Conservation (phyloP, 2,888 invertebrate genomes). For the Ectobius pallidus region DNA sequence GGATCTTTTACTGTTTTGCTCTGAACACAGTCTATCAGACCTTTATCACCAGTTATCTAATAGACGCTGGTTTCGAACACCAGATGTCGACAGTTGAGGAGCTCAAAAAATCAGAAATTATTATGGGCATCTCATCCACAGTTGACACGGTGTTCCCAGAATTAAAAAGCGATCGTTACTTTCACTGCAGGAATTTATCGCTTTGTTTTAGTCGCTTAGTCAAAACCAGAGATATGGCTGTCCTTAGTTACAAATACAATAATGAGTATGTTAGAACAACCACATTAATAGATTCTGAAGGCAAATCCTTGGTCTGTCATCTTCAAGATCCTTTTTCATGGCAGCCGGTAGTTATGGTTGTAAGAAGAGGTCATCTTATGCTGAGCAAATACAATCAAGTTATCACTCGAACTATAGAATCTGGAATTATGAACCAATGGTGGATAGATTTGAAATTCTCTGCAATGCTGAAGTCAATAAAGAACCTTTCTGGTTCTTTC, state of each 20-base stretch:
- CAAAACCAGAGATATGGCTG: background rate
- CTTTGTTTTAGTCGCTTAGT: background rate
- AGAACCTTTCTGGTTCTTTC: background rate
- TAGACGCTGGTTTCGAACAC: background rate
- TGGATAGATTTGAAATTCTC: background rate
- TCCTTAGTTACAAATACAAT: background rate
- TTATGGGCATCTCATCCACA: background rate
- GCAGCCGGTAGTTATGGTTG: background rate
- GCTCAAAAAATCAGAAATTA: background rate
- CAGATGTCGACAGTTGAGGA: background rate
- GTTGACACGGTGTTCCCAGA: background rate
- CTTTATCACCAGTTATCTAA: background rate
- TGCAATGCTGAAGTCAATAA: background rate
- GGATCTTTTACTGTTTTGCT: background rate
- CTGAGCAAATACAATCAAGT: background rate
- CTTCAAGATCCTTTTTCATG: background rate
- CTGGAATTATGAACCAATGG: constrained; percentile 3
- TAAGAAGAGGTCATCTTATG: background rate
- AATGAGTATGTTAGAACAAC: background rate
- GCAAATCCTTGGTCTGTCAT: background rate
- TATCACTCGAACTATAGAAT: background rate
- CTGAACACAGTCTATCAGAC: background rate
- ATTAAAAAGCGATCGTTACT: background rate
- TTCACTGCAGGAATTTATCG: background rate
- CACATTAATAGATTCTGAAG: background rate